Evolutionary conservation across 2,888 invertebrate species (phyloP), one percentile per base, ranked within the genome.

Genomic region (Lagria hirta): DNA sequence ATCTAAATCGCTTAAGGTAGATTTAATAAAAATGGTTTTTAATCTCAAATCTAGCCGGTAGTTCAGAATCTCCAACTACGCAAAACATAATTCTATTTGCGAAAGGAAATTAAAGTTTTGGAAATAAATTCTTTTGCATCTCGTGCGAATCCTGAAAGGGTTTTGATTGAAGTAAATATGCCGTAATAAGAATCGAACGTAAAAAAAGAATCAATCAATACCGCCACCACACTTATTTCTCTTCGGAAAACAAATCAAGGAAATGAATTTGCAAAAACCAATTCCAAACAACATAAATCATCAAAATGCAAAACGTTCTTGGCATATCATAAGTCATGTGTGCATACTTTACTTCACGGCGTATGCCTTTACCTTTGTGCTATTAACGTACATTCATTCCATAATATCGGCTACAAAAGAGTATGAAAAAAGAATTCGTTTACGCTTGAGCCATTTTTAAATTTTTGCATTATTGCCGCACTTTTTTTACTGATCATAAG

Each of bases 261-360:
- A 61, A 65, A 59, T 56, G 63, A 61, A 64, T 64, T 62, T 55
- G 62, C 64, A 60, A 62, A 68, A 68, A 66, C 65, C 67, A 69
- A 69, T 69, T 68, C 66, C 66, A 62, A 64, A 64, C 60, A 64
- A 64, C 67, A 69, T 69, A 69, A 69, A 69, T 69, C 66, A 68
- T 47, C 20, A 29, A 48, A 63, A 67, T 66, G 66, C 66, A 66
- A 69, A 69, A 65, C 62, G 66, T 58, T 64, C 58, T 56, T 65
- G 67, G 65, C 68, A 57, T 62, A 57, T 57, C 62, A 63, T 67
- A 66, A 66, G 64, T 66, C 64, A 66, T 62, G 64, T 64, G 58
- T 62, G 62, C 61, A 58, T 58, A 60, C 57, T 53, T 55, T 51
- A 53, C 47, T 55, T 51, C 45, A 42, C 28, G 36, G 46, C 38